Evolutionary conservation across 1,140 invertebrate genomes (phyloP).

Genomic region (Bombus cullumanus): DNA sequence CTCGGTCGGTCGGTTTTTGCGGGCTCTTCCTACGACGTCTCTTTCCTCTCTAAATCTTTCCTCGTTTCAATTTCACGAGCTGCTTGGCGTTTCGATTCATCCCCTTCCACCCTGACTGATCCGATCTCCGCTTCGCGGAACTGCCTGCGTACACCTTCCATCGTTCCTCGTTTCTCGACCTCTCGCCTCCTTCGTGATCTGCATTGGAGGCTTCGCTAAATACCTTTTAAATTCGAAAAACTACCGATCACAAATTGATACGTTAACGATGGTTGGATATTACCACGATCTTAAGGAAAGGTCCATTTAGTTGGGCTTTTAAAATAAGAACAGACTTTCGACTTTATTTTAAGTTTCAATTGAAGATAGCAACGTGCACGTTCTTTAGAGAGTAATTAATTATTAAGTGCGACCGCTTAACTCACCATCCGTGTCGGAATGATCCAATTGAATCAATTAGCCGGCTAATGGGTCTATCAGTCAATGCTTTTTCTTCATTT

Average conservation of each 20-base stretch:
- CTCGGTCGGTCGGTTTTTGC: constrained; percentile 49
- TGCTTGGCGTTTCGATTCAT: not conserved
- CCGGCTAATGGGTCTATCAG: constrained; percentile 29
- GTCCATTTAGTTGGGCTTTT: not conserved
- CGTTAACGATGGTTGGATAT: not conserved
- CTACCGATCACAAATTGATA: not conserved
- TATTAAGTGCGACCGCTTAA: not conserved
- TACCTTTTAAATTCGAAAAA: not conserved
- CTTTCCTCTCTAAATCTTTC: constrained; percentile 23
- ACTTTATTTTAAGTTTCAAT: not conserved
- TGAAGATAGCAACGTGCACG: not conserved
- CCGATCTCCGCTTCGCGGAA: constrained; percentile 35
- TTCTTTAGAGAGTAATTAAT: not conserved
- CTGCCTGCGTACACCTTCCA: constrained; percentile 7
- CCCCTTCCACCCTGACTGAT: not conserved
- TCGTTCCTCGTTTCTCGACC: not conserved
- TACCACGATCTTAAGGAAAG: not conserved
- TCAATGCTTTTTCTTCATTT: not conserved
- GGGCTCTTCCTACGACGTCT: constrained; percentile 9
- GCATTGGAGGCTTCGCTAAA: not conserved
- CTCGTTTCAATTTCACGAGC: constrained; percentile 22
- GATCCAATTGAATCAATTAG: constrained; percentile 46
- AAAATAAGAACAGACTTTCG: not conserved
- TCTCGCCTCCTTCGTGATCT: not conserved
- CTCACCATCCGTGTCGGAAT: not conserved